Percentiles rank a stretch among this genome's conserved stretches.
phyloP scores from a whole-genome alignment of 2,113 vertebrate genomes.

The Mirounga angustirostris region DNA sequence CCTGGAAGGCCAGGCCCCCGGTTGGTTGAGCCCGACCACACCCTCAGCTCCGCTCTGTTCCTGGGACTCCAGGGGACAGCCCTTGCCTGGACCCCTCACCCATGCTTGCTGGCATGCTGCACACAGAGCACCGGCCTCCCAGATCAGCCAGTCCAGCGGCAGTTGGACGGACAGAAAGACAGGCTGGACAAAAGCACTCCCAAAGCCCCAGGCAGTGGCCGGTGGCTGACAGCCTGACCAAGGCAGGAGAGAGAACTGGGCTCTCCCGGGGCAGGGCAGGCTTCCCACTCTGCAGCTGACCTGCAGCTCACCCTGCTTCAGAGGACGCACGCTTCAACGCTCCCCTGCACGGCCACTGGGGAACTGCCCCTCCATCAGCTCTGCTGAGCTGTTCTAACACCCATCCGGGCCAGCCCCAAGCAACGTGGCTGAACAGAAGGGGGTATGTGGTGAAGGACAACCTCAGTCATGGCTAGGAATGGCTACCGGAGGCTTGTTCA shows the following conservation, averaged over 20 bases:
- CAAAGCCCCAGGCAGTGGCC: background rate
- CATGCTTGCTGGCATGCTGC: background rate
- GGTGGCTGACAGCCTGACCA: background rate
- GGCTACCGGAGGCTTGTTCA: background rate
- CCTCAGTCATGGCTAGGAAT: background rate
- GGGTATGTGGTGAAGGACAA: fast-evolving
- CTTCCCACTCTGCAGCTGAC: background rate
- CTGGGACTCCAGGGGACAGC: background rate
- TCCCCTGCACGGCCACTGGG: background rate
- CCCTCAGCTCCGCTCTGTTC: background rate
- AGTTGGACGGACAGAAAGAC: too few relatives aligned
- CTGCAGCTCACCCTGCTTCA: background rate
- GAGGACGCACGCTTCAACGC: fast-evolving
- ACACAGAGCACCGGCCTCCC: background rate
- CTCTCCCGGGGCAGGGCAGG: background rate
- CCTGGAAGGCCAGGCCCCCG: background rate
- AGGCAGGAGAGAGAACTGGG: background rate
- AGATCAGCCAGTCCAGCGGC: background rate
- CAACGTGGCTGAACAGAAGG: background rate
- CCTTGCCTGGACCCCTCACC: background rate
- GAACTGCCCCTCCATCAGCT: background rate
- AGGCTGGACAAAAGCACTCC: background rate
- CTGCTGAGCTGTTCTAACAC: background rate
- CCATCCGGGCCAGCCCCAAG: background rate
- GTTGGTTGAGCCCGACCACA: background rate